Evolutionary conservation across 2,797 vertebrate species (phyloP).

Genomic region (Helostoma temminkii): DNA sequence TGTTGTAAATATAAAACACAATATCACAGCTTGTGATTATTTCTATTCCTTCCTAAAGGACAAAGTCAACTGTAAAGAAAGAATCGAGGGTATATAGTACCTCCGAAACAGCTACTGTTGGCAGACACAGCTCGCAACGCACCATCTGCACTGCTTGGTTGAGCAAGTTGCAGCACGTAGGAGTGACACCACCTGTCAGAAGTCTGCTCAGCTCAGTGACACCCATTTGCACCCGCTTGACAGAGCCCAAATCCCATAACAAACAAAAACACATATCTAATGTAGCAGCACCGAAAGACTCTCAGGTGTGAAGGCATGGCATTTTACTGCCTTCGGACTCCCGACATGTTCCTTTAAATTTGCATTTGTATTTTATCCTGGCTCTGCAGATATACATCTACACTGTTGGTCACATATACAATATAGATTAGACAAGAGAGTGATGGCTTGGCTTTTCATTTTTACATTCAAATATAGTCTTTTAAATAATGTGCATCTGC

Average conservation of each 20-base stretch:
- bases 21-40: constrained; percentile 54
- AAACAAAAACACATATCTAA: constrained; percentile 18
- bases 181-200: constrained; percentile 77
- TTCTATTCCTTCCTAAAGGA: constrained; percentile 56
- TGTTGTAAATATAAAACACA: constrained; percentile 82
- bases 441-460: too few species aligned
- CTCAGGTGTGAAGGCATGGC: background rate
- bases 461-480: too few species aligned
- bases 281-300: background rate
- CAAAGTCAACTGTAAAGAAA: constrained; percentile 2
- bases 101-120: constrained; percentile 42
- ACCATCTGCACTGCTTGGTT: constrained; percentile 68
- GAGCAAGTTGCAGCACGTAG: constrained; percentile 61
- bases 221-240: constrained; percentile 27
- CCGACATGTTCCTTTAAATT: too few species aligned
- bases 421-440: too few species aligned
- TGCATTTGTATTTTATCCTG: too few species aligned
- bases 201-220: constrained; percentile 52
- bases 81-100: background rate
- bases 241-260: constrained; percentile 22
- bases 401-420: too few species aligned
- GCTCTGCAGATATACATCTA: too few species aligned
- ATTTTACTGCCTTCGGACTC: background rate
- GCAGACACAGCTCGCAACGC: constrained; percentile 35
- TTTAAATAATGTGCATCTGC: too few species aligned